Conservation (phyloP, 2,113 vertebrate genomes). For the Lathamus discolor region DNA sequence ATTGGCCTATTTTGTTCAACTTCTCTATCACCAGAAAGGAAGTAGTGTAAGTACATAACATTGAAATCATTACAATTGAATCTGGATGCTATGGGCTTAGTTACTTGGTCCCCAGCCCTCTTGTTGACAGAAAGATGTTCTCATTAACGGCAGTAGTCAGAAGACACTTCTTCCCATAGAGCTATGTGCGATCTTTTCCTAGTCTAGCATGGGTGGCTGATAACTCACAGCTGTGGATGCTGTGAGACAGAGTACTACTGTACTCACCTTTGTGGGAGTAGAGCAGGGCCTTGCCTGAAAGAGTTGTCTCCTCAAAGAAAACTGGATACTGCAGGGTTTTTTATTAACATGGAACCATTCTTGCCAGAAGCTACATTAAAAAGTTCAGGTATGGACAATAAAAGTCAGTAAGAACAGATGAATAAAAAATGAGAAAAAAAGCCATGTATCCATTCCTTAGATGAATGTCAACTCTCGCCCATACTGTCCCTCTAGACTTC, state of each 20-base stretch:
- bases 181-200: not conserved
- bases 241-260: not conserved
- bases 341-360: not conserved
- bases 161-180: not conserved
- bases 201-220: not conserved
- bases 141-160: not conserved
- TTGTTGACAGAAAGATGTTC: not conserved
- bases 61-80: not conserved
- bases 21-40: not conserved
- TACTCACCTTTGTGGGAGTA: not conserved
- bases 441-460: rapidly evolving
- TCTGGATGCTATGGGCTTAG: not conserved
- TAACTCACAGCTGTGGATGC: not conserved
- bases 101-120: not conserved
- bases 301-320: not conserved
- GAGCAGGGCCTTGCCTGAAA: not conserved
- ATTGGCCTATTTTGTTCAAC: not conserved
- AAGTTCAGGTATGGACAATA: not conserved
- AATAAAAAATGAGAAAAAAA: not conserved
- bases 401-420: not conserved
- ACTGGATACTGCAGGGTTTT: not conserved
- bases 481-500: not conserved
- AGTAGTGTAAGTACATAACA: not conserved
- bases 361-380: not conserved
- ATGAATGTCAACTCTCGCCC: not conserved